phyloP scores from a whole-genome alignment of 2,888 invertebrate genomes.

The Rapana venosa region DNA sequence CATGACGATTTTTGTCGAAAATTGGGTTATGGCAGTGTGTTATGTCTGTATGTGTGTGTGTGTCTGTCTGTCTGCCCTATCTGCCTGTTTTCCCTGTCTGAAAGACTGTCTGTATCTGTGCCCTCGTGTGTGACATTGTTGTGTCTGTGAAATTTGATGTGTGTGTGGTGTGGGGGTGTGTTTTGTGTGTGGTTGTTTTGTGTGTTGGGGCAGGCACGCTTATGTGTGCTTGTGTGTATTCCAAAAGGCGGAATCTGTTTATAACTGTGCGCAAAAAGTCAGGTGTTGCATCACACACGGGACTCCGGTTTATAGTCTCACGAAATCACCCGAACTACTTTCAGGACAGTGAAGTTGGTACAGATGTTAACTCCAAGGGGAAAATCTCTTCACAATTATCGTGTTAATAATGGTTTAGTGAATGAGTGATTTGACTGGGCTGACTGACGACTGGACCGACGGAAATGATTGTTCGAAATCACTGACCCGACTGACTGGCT shows the following conservation, averaged over 20 bases:
- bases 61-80: not conserved
- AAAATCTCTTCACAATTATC: too few relatives aligned
- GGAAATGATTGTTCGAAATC: not conserved
- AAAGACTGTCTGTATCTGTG: conserved; percentile 5
- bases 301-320: too few relatives aligned
- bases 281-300: not conserved
- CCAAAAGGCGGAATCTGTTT: not conserved
- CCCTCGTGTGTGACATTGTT: not conserved
- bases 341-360: too few relatives aligned
- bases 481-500: not conserved
- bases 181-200: not conserved
- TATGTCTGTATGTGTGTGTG: not conserved
- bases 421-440: not conserved
- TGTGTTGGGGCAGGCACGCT: not conserved
- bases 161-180: not conserved
- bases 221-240: conserved; percentile 1
- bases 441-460: not conserved
- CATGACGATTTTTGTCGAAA: not conserved
- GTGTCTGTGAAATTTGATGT: not conserved
- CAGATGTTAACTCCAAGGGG: too few relatives aligned
- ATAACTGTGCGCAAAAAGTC: not conserved
- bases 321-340: too few relatives aligned
- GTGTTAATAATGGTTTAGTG: not conserved
- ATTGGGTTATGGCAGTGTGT: not conserved
- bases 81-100: not conserved